A percentile compares a stretch with the other conserved stretches of the same genome.
phyloP scores from a whole-genome alignment of 2,888 invertebrate genomes.

The Drosophila macrospina region DNA sequence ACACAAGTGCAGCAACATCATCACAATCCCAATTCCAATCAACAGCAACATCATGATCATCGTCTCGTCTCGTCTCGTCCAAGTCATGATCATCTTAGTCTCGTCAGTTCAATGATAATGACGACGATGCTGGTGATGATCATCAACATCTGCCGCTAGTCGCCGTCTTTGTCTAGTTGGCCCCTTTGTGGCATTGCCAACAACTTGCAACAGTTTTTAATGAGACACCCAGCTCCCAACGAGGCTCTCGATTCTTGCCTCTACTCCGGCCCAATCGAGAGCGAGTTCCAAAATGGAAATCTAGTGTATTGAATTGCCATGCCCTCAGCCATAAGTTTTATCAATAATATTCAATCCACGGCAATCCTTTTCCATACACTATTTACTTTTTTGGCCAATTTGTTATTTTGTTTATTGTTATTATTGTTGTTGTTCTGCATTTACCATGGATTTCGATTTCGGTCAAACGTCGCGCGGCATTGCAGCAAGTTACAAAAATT shows the following conservation, averaged over 20 bases:
- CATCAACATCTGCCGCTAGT: conserved; percentile 34
- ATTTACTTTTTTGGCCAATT: conserved; percentile 45
- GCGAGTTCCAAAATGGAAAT: conserved; percentile 34
- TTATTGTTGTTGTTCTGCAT: conserved; percentile 44
- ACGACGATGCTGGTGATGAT: conserved; percentile 49
- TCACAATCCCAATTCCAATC: conserved; percentile 44
- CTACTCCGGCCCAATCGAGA: conserved; percentile 6
- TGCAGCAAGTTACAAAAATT: conserved; percentile 51
- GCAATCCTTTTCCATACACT: conserved; percentile 51
- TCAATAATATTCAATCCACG: conserved; percentile 78
- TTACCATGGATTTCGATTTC: conserved; percentile 65
- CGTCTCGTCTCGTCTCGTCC: conserved; percentile 38
- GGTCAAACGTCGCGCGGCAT: conserved; percentile 63
- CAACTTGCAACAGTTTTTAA: conserved; percentile 48
- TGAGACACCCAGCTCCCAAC: conserved; percentile 27
- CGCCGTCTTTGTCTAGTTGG: conserved; percentile 28
- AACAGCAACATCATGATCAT: conserved; percentile 53
- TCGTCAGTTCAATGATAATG: conserved; percentile 46
- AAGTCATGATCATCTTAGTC: conserved; percentile 52
- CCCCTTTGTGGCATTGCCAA: conserved; percentile 44
- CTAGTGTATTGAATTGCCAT: conserved; percentile 63
- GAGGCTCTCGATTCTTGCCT: conserved; percentile 1
- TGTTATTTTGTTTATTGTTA: conserved; percentile 38
- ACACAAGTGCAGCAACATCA: conserved; percentile 74
- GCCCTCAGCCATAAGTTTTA: conserved; percentile 74